phyloP scores from a whole-genome alignment of 37 sponge, comb jelly and placozoan genomes.

The Chondrilla cf. caribensis region DNA sequence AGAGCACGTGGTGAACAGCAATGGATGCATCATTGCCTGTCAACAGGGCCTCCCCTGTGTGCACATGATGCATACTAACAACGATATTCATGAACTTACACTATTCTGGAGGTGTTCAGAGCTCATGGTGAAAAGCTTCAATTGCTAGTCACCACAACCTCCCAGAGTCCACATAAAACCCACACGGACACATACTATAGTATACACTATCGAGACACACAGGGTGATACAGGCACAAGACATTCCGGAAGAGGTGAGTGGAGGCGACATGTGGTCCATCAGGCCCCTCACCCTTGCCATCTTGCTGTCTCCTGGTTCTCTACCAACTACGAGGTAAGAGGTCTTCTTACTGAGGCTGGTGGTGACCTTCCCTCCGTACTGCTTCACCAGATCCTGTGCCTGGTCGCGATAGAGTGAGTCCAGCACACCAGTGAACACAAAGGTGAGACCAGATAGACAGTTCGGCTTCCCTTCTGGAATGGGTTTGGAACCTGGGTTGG shows the following conservation, averaged over 20 bases:
- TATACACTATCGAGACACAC: too few species aligned
- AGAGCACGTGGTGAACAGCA: too few species aligned
- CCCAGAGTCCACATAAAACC: too few species aligned
- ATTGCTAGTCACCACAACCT: too few species aligned
- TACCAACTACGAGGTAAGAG: slow-evolving; percentile 82
- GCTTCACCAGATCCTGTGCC: slow-evolving; percentile 72
- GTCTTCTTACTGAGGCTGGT: slow-evolving; percentile 80
- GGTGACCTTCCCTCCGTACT: slow-evolving; percentile 89
- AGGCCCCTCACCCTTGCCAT: slow-evolving; percentile 68
- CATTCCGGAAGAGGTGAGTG: background rate
- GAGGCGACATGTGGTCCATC: background rate
- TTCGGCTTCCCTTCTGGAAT: slow-evolving; percentile 56
- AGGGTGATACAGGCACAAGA: too few species aligned
- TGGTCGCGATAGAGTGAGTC: slow-evolving; percentile 92
- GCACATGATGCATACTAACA: too few species aligned
- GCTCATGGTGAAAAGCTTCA: too few species aligned
- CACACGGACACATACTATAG: too few species aligned
- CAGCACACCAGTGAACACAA: slow-evolving; percentile 88
- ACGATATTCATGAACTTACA: too few species aligned
- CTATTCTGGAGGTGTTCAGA: too few species aligned
- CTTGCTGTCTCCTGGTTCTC: slow-evolving; percentile 85
- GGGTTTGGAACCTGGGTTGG: slow-evolving; percentile 69
- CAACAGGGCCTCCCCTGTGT: background rate
- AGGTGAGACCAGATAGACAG: slow-evolving; percentile 68
- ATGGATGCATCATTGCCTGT: background rate